Conservation (phyloP, 2,113 vertebrate species). For the Bubalus kerabau region DNA sequence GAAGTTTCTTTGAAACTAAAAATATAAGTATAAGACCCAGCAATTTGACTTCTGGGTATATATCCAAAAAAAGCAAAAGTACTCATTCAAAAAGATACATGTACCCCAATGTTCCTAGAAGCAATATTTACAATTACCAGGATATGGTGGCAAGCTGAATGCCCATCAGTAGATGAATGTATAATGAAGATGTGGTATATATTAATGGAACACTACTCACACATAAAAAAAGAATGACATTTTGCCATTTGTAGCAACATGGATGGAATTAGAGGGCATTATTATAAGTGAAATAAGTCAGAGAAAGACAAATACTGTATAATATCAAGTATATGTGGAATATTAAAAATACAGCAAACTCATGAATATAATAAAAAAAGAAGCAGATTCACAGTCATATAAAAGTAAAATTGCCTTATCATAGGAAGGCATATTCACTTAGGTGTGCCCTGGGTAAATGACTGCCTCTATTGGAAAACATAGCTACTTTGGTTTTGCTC, state of each 20-base stretch:
- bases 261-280: neutral
- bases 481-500: neutral
- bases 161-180: neutral
- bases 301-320: neutral
- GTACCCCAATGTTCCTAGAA: neutral
- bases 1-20: neutral
- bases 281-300: neutral
- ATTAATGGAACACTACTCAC: neutral
- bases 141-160: neutral
- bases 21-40: neutral
- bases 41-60: neutral
- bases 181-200: neutral
- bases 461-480: neutral
- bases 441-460: neutral
- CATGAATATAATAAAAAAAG: neutral
- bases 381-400: neutral
- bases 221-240: neutral
- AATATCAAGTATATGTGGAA: neutral
- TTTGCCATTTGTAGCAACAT: neutral
- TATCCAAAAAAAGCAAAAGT: neutral
- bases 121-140: neutral
- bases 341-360: neutral
- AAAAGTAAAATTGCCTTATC: neutral
- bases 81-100: neutral
- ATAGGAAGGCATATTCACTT: neutral